Conservation (phyloP, 2,797 vertebrate species). For the Danio kyathit region DNA sequence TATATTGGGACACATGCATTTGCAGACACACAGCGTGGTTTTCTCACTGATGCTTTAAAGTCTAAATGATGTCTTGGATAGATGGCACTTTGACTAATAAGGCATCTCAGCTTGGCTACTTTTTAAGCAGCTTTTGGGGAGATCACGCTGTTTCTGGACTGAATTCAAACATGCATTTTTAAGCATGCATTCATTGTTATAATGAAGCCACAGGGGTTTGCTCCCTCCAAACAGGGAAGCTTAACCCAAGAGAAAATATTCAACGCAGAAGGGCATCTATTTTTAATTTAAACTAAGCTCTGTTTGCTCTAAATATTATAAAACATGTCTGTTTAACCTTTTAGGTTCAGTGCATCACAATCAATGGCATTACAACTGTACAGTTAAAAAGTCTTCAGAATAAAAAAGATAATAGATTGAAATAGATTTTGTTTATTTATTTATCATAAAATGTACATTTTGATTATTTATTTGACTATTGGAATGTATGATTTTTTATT, state of each 20-base stretch:
- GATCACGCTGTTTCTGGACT: slow-evolving; percentile 38
- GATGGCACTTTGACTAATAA: neutral
- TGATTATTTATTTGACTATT: slow-evolving; percentile 4
- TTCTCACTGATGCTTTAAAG: neutral
- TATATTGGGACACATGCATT: neutral
- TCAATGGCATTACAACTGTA: slow-evolving; percentile 6
- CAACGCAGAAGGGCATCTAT: neutral
- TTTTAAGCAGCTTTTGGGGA: slow-evolving; percentile 35
- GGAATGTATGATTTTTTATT: neutral
- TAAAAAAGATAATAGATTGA: slow-evolving; percentile 14
- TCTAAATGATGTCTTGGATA: neutral
- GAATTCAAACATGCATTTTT: slow-evolving; percentile 43
- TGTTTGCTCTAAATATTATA: neutral
- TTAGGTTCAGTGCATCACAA: neutral
- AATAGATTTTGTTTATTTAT: neutral
- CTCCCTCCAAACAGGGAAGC: slow-evolving; percentile 29
- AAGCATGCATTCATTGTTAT: slow-evolving; percentile 28
- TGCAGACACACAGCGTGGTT: neutral
- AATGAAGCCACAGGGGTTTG: slow-evolving; percentile 18
- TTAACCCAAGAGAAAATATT: slow-evolving; percentile 4
- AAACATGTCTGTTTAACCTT: neutral
- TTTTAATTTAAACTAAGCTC: neutral
- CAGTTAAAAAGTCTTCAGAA: slow-evolving; percentile 51
- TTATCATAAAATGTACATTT: neutral
- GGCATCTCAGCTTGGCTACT: neutral